A percentile compares a stretch with the other conserved stretches of the same genome.
Conservation (phyloP, 2,797 vertebrate species). For the Falco berigora region DNA sequence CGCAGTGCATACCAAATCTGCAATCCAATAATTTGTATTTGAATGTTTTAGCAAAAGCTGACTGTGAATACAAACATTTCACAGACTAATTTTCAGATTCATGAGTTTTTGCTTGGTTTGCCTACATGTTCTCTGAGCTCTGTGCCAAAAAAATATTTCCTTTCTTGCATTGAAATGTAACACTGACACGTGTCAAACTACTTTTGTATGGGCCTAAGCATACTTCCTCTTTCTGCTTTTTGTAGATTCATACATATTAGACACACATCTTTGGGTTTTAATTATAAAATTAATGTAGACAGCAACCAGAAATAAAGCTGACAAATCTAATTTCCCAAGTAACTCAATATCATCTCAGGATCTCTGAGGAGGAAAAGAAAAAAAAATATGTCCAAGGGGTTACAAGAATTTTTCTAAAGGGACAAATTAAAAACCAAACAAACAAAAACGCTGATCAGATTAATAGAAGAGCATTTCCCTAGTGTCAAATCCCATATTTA, state of each 20-base stretch:
- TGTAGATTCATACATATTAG: constrained; percentile 44
- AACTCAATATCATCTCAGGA: constrained; percentile 44
- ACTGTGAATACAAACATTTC: constrained; percentile 10
- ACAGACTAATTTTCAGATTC: constrained; percentile 38
- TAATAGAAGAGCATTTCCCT: neutral
- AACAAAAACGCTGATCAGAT: neutral
- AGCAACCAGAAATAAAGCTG: constrained; percentile 50
- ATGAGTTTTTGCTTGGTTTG: neutral
- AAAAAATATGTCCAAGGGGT: neutral
- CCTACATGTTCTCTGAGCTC: neutral
- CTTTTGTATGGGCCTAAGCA: neutral
- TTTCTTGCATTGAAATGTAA: neutral
- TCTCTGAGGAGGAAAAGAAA: constrained; percentile 2
- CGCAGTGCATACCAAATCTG: neutral
- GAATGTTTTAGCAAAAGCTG: constrained; percentile 5
- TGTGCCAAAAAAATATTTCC: constrained; percentile 4
- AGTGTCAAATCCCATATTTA: neutral
- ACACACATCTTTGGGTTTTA: constrained; percentile 61
- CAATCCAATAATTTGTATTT: neutral
- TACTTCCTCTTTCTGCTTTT: neutral
- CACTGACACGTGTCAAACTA: neutral
- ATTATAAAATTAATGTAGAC: constrained; percentile 63
- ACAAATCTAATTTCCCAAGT: constrained; percentile 57
- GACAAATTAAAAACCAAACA: neutral
- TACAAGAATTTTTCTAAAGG: neutral